A percentile compares a stretch with the other conserved stretches of the same genome.
Conservation (phyloP, 1,140 invertebrate species). For the Sesamia nonagrioides region DNA sequence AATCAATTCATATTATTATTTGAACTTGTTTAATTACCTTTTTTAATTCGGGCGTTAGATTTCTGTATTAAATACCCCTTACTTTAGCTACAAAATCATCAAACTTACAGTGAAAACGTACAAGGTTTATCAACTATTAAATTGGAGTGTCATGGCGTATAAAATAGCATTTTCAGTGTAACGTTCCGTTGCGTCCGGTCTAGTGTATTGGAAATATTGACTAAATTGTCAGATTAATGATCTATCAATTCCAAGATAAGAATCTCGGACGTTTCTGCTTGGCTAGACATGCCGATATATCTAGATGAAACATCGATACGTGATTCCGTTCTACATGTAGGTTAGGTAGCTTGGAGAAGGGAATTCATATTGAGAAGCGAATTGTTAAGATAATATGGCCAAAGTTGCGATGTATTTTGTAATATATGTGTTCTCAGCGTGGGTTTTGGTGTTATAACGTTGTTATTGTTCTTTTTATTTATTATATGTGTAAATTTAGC, state of each 20-base stretch:
- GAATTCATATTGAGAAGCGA: constrained; percentile 1
- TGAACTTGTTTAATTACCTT: too few species aligned
- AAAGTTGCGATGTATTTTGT: background rate
- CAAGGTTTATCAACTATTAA: constrained; percentile 7
- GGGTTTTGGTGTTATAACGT: too few species aligned
- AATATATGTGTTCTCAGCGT: background rate
- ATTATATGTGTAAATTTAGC: too few species aligned
- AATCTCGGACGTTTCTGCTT: constrained; percentile 40
- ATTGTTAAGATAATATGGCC: background rate
- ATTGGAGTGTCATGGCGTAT: constrained; percentile 1
- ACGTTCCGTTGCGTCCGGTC: background rate
- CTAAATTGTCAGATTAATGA: constrained; percentile 39
- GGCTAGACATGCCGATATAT: constrained; percentile 24
- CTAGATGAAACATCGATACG: constrained; percentile 18
- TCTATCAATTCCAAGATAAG: constrained; percentile 41
- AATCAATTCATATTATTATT: too few species aligned
- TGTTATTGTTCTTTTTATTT: too few species aligned
- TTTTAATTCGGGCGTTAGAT: too few species aligned
- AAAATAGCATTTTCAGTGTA: background rate
- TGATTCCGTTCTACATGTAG: constrained; percentile 7
- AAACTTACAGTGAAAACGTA: background rate
- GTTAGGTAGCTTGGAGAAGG: background rate
- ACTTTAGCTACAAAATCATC: background rate
- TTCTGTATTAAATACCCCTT: too few species aligned
- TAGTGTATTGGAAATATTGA: constrained; percentile 30